Base-by-base conservation (phyloP, 2,113 vertebrate genomes). In the Barbus barbus region DNA sequence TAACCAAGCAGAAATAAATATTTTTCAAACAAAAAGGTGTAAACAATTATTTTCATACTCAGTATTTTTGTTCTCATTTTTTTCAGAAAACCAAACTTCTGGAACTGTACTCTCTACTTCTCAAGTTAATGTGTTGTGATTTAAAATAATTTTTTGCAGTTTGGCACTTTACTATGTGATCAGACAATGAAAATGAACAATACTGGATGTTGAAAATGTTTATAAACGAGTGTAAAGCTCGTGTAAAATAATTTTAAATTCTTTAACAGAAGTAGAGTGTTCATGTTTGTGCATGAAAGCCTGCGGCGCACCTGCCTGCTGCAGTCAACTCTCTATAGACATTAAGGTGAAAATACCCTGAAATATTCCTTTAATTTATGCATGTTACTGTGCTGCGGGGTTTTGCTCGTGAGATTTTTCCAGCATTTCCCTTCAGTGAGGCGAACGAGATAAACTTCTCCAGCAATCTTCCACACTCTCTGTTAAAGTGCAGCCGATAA, bases 401-500 rank as follows among this genome's bases (percentile, higher is more conserved):
- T 75, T 51, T 20, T 28, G 76, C 9, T 61, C 0, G 20, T n/a
- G 31, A 78, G 31, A 36, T 56, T 58, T 56, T 58, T 51, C 26
- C 46, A 51, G 41, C n/a, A n/a, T n/a, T n/a, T n/a, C n/a, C n/a
- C n/a, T n/a, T n/a, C n/a, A n/a, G n/a, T n/a, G n/a, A n/a, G n/a
- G n/a, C n/a, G n/a, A n/a, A 36, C 22, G 61, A 31, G 73, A 63
- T 82, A 74, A 78, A n/a, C 8, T 51, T 84, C 20, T 67, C 74
- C 56, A 5, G 36, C 26, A 83, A 51, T 75, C 26, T 60, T 60
- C 58, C 53, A 75, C 73, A 51, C 8, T 24, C 71, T 71, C 20
- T 78, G 20, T 63, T 71, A 71, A 77, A 86, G 26, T 53, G 56
- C 63, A 18, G 36, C 22, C 73, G 81, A 83, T 83, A 73, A 65